Evolutionary conservation across 2,888 invertebrate genomes (phyloP), one percentile per base, ranked within the genome.

Genomic region (Leptura quadrifasciata): DNA sequence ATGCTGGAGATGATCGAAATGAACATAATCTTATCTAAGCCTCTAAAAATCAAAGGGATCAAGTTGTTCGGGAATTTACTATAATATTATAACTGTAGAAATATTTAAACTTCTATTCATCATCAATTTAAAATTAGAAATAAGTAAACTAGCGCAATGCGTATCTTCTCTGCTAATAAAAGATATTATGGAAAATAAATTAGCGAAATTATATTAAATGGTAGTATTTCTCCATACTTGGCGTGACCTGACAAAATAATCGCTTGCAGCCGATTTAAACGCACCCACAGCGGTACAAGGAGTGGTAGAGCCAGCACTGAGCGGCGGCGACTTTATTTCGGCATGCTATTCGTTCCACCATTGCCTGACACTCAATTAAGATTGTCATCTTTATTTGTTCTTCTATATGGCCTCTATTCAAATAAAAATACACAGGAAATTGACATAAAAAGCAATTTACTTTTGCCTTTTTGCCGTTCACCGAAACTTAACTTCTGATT

Each of bases 341-440:
- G 12, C 57, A 57, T 57, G 57, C 20, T 18, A 57, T 57, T 57
- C 57, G 20, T 57, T 57, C 57, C 57, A 57, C 20, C 57, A 57
- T 57, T 57, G 57, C 57, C 12, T 57, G 57, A 57, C 57, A 57
- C 57, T 12, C 57, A 57, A 57, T 57, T 57, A 57, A 57, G 20
- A 57, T 57, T 57, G 57, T 57, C 57, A 57, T 57, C 20, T 57
- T 57, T 57, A 20, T 57, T 57, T 57, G 18, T 18, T 21, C 55
- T 20, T 55, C 57, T 18, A 20, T 21, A 18, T 57, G 57, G 57
- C 57, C 57, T 57, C 12, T 21, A 57, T 57, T 57, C 57, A 57
- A 21, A 57, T 57, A 57, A 47, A n/a, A 47, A 15, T 57, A 21
- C 57, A 57, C 21, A 18, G 57, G 57, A 57, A 47, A 47, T 47